Evolutionary conservation across 2,888 invertebrate species (phyloP).

Genomic region (Diarsia brunnea): DNA sequence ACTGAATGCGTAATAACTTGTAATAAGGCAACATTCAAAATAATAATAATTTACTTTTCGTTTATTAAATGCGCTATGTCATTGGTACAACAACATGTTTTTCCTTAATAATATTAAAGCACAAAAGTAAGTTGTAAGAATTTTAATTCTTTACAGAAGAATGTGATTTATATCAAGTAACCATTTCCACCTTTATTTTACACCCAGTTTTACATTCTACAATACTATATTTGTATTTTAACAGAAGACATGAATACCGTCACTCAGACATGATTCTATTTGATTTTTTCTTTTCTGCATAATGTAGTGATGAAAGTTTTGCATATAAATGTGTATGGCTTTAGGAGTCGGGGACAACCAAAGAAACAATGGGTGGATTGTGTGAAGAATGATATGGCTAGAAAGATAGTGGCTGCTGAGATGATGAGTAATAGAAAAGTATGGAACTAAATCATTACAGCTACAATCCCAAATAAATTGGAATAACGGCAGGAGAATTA

Average conservation of each 20-base stretch:
- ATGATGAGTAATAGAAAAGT: not conserved
- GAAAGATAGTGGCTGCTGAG: not conserved
- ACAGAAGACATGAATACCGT: not conserved
- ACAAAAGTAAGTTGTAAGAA: not conserved
- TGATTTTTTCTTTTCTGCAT: not conserved
- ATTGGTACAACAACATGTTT: not conserved
- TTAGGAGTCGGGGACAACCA: too few relatives aligned
- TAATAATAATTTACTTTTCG: not conserved
- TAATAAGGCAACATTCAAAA: conserved; percentile 3
- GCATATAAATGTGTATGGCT: not conserved
- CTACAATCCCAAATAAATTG: not conserved
- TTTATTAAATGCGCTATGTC: not conserved
- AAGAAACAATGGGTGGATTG: not conserved
- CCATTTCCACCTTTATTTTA: not conserved
- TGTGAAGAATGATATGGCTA: not conserved
- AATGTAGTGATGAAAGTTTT: not conserved
- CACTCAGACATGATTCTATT: not conserved
- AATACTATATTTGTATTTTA: not conserved
- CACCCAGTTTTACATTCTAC: not conserved
- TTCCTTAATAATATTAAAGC: not conserved
- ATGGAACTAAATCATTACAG: not conserved
- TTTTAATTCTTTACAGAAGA: not conserved
- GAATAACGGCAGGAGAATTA: not conserved
- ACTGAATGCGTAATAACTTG: too few relatives aligned
- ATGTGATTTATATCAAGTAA: not conserved